These are phyloP conservation scores for Synchiropus splendidus DNA, from an alignment of 2,113 vertebrate genomes.

Conservation along the genomic window DNA sequence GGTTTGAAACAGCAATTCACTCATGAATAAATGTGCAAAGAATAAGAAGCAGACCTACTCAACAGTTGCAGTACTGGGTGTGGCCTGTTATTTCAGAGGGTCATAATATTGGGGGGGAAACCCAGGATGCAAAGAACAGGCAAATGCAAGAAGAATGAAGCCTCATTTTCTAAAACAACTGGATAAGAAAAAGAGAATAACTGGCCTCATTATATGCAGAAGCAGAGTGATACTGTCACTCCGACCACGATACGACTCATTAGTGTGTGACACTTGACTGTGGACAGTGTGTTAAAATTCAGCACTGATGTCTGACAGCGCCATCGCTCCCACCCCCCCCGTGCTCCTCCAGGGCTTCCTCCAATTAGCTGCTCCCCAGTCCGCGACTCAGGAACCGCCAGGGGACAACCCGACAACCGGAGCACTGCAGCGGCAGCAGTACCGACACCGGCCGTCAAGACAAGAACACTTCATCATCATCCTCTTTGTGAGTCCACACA, in stretches of 20 bases:
- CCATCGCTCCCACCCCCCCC: slow-evolving; percentile 15
- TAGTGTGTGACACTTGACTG: slow-evolving; percentile 1
- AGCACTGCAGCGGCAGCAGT: slow-evolving; percentile 41
- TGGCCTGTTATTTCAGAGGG: too few species aligned
- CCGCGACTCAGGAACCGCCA: slow-evolving; percentile 55
- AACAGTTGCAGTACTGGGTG: too few species aligned
- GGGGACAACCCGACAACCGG: slow-evolving; percentile 41
- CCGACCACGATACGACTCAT: not conserved
- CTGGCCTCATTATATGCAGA: too few species aligned
- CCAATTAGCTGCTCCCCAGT: slow-evolving; percentile 62
- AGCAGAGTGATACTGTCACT: too few species aligned
- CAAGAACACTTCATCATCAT: slow-evolving; percentile 39
- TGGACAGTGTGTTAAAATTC: slow-evolving; percentile 13
- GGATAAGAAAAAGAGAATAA: too few species aligned
- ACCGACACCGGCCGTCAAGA: slow-evolving; percentile 35
- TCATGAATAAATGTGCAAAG: too few species aligned
- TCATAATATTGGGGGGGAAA: too few species aligned
- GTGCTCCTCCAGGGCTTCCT: slow-evolving; percentile 56
- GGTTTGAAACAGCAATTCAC: too few species aligned
- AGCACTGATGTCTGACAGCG: slow-evolving; percentile 24
- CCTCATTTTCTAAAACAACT: too few species aligned
- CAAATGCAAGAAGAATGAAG: too few species aligned
- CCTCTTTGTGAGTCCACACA: slow-evolving; percentile 22
- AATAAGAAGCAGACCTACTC: too few species aligned
- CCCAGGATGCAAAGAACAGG: too few species aligned